phyloP scores from a whole-genome alignment of 2,113 vertebrate genomes.

The Macaca nemestrina region DNA sequence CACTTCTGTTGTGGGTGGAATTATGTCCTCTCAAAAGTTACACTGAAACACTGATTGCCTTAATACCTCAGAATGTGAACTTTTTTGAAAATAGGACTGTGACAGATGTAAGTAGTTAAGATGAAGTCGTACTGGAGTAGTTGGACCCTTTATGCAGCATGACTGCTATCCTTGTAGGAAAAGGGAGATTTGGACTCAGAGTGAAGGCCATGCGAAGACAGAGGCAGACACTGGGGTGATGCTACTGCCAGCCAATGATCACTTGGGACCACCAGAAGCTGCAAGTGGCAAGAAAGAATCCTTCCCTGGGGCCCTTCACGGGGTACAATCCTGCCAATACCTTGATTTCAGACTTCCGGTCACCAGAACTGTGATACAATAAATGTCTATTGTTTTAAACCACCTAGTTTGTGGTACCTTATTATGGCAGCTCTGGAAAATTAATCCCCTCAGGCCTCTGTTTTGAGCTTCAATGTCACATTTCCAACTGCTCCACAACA shows the following conservation, averaged over 20 bases:
- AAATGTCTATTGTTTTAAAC: neutral
- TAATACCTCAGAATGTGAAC: neutral
- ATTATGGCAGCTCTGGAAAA: neutral
- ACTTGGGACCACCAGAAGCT: neutral
- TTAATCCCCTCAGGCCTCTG: neutral
- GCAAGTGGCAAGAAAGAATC: neutral
- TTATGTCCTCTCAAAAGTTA: neutral
- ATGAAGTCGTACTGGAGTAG: neutral
- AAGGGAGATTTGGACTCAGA: neutral
- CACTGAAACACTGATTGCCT: neutral
- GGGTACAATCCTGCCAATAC: neutral
- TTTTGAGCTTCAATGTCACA: neutral
- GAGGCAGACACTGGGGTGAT: neutral
- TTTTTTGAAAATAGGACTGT: constrained; percentile 14
- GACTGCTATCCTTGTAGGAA: neutral
- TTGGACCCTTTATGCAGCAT: neutral
- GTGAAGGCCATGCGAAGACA: neutral
- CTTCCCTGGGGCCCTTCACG: neutral
- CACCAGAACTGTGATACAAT: neutral
- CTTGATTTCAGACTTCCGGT: neutral
- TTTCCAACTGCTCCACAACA: neutral
- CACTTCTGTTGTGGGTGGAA: neutral
- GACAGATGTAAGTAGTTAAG: neutral
- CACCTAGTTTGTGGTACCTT: neutral
- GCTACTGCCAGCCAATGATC: neutral